Base-by-base conservation (phyloP, 2,888 invertebrate genomes). In the Sinhomidia bicolor region DNA sequence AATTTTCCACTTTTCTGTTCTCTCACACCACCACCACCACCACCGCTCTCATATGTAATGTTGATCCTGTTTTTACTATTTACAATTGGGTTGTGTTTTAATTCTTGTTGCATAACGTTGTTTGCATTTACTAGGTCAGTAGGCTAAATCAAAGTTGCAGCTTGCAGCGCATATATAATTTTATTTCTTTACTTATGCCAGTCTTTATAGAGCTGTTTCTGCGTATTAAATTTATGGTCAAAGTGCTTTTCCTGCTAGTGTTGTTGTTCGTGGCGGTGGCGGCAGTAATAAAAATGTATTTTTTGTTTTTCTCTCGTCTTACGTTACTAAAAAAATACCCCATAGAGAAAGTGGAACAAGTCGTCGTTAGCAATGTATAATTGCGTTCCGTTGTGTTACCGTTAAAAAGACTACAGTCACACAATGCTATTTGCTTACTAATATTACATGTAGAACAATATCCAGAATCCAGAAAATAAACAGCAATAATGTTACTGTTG, bases 61-160 rank as follows among this genome's bases (percentile, higher is more conserved):
- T 9, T 6, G n/a, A 65, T 20, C 7, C 26, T 57, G 26, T 47
- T 29, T 17, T n/a, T n/a, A n/a, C n/a, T 74, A 12, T 29, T 62
- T 74, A n/a, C 51, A 36, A 57, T 29, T 36, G 36, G 54, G 41
- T 17, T 44, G n/a, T 14, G 62, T 62, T 78, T 84, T 36, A 65
- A n/a, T n/a, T 62, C 44, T n/a, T 32, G 20, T 86, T 86, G 86
- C 86, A 81, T 86, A 86, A 86, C 80, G n/a, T 32, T 41, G 12
- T 26, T 60, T 41, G 10, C 57, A 23, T 62, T 71, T 78, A 74
- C 85, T 80, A 71, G 86, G 86, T 86, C 60, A 86, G 71, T 86
- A 79, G 86, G 86, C 54, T 86, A 86, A 80, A 80, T 80, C 86
- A 74, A 47, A 81, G 86, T 80, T 60, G 74, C 60, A 44, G 68